These are phyloP conservation scores for Chymomyza procnemis DNA, from an alignment of 2,888 invertebrate species.

Conservation along the genomic window DNA sequence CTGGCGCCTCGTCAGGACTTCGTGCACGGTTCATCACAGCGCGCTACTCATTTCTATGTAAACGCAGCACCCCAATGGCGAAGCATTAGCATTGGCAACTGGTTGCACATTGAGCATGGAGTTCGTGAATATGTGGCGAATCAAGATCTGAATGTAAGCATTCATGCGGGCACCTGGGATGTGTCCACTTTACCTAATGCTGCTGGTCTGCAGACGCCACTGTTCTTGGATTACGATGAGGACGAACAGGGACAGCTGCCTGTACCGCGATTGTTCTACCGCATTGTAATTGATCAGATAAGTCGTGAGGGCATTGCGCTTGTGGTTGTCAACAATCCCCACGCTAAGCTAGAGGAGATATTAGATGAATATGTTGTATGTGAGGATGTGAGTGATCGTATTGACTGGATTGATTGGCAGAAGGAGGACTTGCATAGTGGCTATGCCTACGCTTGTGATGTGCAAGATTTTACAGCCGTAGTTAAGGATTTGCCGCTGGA, in stretches of 20 bases:
- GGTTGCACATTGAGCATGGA: conserved; percentile 79
- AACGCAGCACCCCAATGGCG: conserved; percentile 81
- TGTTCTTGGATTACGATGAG: conserved; percentile 71
- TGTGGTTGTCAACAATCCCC: conserved; percentile 78
- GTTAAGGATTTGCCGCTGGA: conserved; percentile 50
- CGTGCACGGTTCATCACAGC: conserved; percentile 79
- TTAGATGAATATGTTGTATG: conserved; percentile 59
- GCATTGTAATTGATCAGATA: conserved; percentile 79
- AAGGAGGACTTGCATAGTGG: conserved; percentile 42
- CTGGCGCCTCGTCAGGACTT: conserved; percentile 80
- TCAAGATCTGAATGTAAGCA: conserved; percentile 73
- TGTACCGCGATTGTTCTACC: conserved; percentile 80
- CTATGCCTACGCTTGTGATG: conserved; percentile 62
- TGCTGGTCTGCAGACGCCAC: conserved; percentile 64
- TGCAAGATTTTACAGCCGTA: conserved; percentile 50
- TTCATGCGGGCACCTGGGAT: conserved; percentile 81
- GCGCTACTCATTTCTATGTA: conserved; percentile 80
- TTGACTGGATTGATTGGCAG: conserved; percentile 62
- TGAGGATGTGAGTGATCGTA: conserved; percentile 53
- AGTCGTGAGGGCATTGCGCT: conserved; percentile 60
- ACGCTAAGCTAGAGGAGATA: conserved; percentile 53
- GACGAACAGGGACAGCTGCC: conserved; percentile 75
- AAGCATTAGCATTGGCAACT: conserved; percentile 81
- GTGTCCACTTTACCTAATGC: conserved; percentile 79
- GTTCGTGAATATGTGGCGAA: conserved; percentile 77